These are phyloP conservation scores for Leptarthrus brevirostris DNA, from an alignment of 2,888 invertebrate genomes.

Conservation along the genomic window DNA sequence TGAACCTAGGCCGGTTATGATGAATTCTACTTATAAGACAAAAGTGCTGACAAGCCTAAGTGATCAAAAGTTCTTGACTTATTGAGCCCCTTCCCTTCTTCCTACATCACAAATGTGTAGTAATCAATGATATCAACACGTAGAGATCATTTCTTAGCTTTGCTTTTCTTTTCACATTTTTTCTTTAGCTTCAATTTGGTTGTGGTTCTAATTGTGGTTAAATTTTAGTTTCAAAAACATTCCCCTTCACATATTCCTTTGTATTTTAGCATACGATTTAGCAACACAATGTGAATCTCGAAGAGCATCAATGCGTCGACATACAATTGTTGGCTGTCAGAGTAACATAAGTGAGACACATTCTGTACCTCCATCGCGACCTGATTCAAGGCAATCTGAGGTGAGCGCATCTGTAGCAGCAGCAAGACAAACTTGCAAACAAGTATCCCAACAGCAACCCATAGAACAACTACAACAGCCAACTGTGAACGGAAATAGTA, in stretches of 20 bases:
- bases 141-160: too few relatives aligned
- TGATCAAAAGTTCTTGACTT: too few relatives aligned
- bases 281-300: constrained; percentile 83
- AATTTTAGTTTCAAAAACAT: not conserved
- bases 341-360: constrained; percentile 67
- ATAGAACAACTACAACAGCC: constrained; percentile 57
- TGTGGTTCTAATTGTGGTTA: not conserved
- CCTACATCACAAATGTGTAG: too few relatives aligned
- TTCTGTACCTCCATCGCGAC: constrained; percentile 77
- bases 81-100: too few relatives aligned
- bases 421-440: constrained; percentile 54
- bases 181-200: constrained; percentile 5
- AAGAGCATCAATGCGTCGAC: constrained; percentile 76
- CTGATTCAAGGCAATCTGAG: constrained; percentile 72
- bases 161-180: not conserved
- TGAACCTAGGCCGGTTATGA: too few relatives aligned
- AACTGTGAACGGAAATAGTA: constrained; percentile 56
- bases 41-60: too few relatives aligned
- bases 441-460: constrained; percentile 55
- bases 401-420: constrained; percentile 52
- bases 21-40: too few relatives aligned
- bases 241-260: not conserved
- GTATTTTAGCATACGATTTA: constrained; percentile 78
- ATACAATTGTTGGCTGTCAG: constrained; percentile 74
- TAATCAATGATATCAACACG: too few relatives aligned